Evolutionary conservation across 2,888 invertebrate species (phyloP).

Genomic region (Melanostoma mellinum): DNA sequence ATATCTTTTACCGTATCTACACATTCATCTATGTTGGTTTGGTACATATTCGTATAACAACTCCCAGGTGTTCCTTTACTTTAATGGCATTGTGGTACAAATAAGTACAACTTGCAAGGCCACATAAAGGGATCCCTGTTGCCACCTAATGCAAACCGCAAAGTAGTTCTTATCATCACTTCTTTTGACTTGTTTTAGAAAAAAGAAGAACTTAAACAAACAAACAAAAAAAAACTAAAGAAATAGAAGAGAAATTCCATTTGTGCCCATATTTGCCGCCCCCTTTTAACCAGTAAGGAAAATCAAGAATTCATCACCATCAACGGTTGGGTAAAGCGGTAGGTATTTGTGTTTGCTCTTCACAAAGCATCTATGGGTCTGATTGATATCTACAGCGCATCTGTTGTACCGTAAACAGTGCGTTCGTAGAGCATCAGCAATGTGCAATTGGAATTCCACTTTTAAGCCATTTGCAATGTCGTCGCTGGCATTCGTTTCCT

Average conservation of each 20-base stretch:
- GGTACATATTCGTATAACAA: not conserved
- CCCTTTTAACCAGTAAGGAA: constrained; percentile 23
- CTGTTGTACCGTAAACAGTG: constrained; percentile 66
- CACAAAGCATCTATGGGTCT: constrained; percentile 11
- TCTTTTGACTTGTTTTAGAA: constrained; percentile 9
- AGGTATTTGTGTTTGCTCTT: constrained; percentile 5
- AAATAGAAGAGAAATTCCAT: constrained; percentile 51
- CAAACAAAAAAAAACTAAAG: not conserved
- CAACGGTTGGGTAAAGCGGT: not conserved
- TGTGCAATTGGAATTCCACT: constrained; percentile 53
- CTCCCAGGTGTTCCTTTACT: constrained; percentile 8
- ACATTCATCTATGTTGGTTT: too few relatives aligned
- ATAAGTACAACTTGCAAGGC: constrained; percentile 49
- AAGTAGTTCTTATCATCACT: constrained; percentile 44
- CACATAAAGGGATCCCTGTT: constrained; percentile 25
- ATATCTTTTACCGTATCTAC: too few relatives aligned
- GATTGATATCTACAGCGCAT: constrained; percentile 62
- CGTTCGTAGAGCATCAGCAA: constrained; percentile 46
- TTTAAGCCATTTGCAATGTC: constrained; percentile 39
- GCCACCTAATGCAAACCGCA: constrained; percentile 35
- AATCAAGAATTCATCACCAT: constrained; percentile 41
- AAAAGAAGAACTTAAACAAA: constrained; percentile 5
- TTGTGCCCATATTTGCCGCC: constrained; percentile 52
- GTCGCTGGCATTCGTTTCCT: constrained; percentile 1
- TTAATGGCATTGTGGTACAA: constrained; percentile 1